Conservation (phyloP, 2,113 vertebrate species). For the Nycticryphes semicollaris region DNA sequence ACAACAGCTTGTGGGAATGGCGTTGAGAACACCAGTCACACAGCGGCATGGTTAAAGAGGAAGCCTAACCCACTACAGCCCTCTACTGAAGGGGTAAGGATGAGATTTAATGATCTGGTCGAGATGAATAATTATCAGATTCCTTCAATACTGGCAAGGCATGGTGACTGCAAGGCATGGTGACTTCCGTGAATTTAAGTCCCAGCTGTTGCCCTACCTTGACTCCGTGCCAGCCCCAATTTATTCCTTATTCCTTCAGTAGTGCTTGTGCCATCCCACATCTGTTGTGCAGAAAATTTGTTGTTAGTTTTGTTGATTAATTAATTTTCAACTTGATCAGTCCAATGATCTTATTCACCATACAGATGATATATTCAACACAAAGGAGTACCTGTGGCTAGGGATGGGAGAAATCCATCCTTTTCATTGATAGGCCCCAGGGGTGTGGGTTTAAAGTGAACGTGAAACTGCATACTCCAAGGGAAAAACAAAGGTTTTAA, state of each 20-base stretch:
- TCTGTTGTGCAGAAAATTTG: not conserved
- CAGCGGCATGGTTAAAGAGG: no score
- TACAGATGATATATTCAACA: not conserved
- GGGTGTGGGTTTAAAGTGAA: not conserved
- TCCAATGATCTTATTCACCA: not conserved
- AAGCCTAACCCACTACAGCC: not conserved
- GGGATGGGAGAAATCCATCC: not conserved
- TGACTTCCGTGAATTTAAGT: not conserved
- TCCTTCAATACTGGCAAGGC: not conserved
- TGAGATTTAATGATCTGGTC: not conserved
- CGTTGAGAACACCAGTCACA: not conserved
- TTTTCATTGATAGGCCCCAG: not conserved
- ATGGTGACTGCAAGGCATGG: not conserved
- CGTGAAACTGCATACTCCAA: not conserved
- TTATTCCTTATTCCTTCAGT: not conserved
- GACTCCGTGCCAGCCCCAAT: rapidly evolving
- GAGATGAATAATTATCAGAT: not conserved
- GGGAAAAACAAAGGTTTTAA: not conserved
- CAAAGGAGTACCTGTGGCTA: not conserved
- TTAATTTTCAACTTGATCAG: not conserved
- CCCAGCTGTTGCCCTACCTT: not conserved
- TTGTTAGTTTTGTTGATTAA: not conserved
- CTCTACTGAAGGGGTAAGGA: not conserved
- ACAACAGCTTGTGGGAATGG: rapidly evolving
- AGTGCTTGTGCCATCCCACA: not conserved